Percentiles rank a stretch among this genome's conserved stretches.
Conservation (phyloP, 2,113 vertebrate genomes). For the Malurus alboscapulatus region DNA sequence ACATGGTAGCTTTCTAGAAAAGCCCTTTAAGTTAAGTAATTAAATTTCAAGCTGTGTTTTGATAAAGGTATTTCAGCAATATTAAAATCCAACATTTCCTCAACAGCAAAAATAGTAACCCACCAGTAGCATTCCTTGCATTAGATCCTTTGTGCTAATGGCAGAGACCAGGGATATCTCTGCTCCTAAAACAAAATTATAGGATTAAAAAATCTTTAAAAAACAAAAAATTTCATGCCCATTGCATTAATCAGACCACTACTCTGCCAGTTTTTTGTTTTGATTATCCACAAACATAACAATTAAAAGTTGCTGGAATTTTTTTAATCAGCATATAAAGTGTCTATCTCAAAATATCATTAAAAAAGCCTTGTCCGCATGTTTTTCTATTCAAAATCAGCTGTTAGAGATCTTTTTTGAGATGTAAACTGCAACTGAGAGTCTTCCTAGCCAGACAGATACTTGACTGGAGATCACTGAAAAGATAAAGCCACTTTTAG, state of each 20-base stretch:
- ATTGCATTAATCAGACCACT: not conserved
- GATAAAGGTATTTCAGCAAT: not conserved
- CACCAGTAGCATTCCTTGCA: not conserved
- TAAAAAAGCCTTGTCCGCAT: not conserved
- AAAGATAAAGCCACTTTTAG: conserved; percentile 25
- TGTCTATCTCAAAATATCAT: not conserved
- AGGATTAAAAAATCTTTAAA: not conserved
- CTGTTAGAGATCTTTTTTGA: not conserved
- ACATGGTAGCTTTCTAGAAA: not conserved
- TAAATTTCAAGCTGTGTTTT: not conserved
- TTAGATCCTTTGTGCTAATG: not conserved
- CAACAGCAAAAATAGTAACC: not conserved
- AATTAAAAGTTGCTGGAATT: not conserved
- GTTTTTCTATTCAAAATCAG: not conserved
- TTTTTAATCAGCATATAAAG: not conserved
- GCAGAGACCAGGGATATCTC: not conserved
- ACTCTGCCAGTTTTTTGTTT: not conserved
- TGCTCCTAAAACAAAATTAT: not conserved
- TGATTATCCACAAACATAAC: not conserved
- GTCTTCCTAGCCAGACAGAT: not conserved
- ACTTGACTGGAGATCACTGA: not conserved
- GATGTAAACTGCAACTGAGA: not conserved
- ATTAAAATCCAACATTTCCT: not conserved
- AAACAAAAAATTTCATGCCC: not conserved
- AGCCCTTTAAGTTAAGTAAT: not conserved